phyloP scores from a whole-genome alignment of 2,113 vertebrate species.

The Pandion haliaetus region DNA sequence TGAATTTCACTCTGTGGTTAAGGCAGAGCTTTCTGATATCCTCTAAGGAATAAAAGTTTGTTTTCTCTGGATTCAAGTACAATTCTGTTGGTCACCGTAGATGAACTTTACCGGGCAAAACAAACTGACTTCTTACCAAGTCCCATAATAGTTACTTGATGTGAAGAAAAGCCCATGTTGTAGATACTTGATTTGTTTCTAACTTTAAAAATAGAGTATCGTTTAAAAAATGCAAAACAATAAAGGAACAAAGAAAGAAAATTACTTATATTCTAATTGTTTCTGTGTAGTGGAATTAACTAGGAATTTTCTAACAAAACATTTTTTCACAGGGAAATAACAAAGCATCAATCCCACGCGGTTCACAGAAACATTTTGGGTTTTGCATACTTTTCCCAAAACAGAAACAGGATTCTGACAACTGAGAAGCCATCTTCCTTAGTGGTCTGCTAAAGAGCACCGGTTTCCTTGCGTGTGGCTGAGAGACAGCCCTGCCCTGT shows the following conservation, averaged over 20 bases:
- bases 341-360: background rate
- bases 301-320: slow-evolving; percentile 12
- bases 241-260: background rate
- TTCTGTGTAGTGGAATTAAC: background rate
- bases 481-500: background rate
- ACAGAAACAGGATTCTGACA: background rate
- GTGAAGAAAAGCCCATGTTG: background rate
- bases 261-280: background rate
- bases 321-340: background rate
- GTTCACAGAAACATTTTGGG: background rate
- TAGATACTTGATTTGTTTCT: background rate
- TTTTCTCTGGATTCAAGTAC: slow-evolving; percentile 18
- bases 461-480: background rate
- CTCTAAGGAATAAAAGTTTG: background rate
- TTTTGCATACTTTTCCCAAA: slow-evolving; percentile 31
- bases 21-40: slow-evolving; percentile 9
- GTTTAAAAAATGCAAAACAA: background rate
- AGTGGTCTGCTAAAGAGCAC: background rate
- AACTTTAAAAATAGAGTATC: background rate
- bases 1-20: background rate
- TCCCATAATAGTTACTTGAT: background rate
- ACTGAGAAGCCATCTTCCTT: background rate
- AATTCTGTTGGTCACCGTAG: background rate
- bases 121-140: slow-evolving; percentile 1
- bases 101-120: background rate